Conservation (phyloP, 1,140 invertebrate genomes). For the Polyergus mexicanus region DNA sequence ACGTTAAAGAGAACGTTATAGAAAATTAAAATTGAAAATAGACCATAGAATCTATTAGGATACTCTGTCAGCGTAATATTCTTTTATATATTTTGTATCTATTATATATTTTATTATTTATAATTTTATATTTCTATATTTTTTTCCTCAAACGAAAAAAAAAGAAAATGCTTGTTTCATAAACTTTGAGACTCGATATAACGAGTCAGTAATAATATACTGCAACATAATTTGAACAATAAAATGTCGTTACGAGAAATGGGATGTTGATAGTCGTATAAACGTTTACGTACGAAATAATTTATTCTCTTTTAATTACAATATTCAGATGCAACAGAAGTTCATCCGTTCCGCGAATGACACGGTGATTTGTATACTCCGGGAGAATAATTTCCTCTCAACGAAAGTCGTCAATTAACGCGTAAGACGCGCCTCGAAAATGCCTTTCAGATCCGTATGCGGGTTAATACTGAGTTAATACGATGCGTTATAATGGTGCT, state of each 20-base stretch:
- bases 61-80: too few relatives aligned
- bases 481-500: conserved; percentile 23
- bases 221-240: conserved; percentile 13
- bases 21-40: too few relatives aligned
- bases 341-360: neutral
- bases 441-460: conserved; percentile 13
- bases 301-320: conserved; percentile 32
- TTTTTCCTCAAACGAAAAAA: neutral
- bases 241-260: neutral
- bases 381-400: conserved; percentile 42
- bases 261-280: neutral
- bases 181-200: conserved; percentile 16
- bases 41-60: too few relatives aligned
- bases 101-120: too few relatives aligned
- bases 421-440: conserved; percentile 28
- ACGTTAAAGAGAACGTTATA: too few relatives aligned
- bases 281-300: neutral
- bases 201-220: conserved; percentile 25
- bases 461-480: conserved; percentile 43
- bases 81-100: too few relatives aligned
- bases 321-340: conserved; percentile 3
- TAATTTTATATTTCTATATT: too few relatives aligned
- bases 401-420: conserved; percentile 63
- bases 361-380: conserved; percentile 7
- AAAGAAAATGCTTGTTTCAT: neutral